Conservation (phyloP, 2,797 vertebrate species). For the Sparus aurata region DNA sequence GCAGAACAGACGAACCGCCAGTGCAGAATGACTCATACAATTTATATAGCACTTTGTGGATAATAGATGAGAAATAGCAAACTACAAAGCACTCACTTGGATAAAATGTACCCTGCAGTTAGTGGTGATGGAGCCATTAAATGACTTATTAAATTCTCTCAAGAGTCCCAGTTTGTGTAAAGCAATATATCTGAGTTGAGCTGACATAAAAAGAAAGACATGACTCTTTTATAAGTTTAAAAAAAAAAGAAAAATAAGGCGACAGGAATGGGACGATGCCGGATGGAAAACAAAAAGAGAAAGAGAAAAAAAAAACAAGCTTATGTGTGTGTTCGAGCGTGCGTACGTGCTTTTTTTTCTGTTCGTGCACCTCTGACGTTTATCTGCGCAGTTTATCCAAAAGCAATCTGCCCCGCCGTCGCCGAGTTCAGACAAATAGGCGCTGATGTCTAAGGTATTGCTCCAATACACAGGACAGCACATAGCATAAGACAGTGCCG, state of each 20-base stretch:
- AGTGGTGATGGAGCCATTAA: slow-evolving; percentile 73
- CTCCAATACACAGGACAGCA: slow-evolving; percentile 24
- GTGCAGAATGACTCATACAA: slow-evolving; percentile 69
- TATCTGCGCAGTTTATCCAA: slow-evolving; percentile 52
- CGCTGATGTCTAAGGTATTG: slow-evolving; percentile 28
- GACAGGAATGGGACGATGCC: slow-evolving; percentile 21
- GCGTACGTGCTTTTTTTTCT: not conserved
- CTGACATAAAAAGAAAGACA: slow-evolving; percentile 52
- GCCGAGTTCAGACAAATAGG: slow-evolving; percentile 53
- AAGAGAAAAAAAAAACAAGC: not conserved
- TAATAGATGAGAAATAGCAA: slow-evolving; percentile 77
- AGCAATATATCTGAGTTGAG: slow-evolving; percentile 63
- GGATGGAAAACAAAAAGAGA: slow-evolving; percentile 12
- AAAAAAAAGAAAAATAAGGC: slow-evolving; percentile 33
- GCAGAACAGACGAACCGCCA: slow-evolving; percentile 53
- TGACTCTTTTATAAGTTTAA: slow-evolving; percentile 52
- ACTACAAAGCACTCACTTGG: slow-evolving; percentile 78
- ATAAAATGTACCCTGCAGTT: slow-evolving; percentile 76
- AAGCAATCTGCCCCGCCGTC: slow-evolving; percentile 53
- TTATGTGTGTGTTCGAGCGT: not conserved
- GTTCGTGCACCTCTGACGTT: slow-evolving; percentile 57
- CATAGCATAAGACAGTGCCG: slow-evolving; percentile 9
- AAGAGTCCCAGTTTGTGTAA: slow-evolving; percentile 68
- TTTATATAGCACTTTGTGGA: slow-evolving; percentile 72
- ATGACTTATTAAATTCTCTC: slow-evolving; percentile 78